Evolutionary conservation across 2,113 vertebrate genomes (phyloP).

Genomic region (Halichoerus grypus): DNA sequence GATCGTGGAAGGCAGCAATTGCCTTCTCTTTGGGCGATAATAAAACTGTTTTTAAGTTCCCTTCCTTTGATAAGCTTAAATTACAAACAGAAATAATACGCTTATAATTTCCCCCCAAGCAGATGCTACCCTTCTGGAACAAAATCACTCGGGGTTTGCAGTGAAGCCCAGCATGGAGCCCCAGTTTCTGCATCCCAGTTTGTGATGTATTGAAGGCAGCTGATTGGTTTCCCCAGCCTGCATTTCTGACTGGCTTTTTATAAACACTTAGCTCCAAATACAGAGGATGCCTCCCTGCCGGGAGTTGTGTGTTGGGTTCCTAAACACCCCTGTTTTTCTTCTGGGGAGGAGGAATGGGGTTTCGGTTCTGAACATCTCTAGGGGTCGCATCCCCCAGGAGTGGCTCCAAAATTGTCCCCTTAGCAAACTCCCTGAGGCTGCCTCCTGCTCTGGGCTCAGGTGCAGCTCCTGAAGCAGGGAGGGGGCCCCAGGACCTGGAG

Average conservation of each 20-base stretch:
- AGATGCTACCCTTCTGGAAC: background rate
- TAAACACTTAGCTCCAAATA: background rate
- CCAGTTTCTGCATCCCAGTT: background rate
- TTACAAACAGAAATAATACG: conserved; percentile 27
- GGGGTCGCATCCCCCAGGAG: background rate
- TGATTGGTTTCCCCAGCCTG: background rate
- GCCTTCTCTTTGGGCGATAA: background rate
- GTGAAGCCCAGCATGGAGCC: background rate
- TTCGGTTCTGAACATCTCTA: background rate
- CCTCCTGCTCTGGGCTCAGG: background rate
- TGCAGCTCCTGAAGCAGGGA: background rate
- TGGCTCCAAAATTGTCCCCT: background rate
- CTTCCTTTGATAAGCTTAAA: conserved; percentile 12
- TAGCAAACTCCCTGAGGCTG: background rate
- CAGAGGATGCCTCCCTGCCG: background rate
- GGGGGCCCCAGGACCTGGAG: background rate
- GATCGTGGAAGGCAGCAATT: background rate
- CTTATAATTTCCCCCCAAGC: background rate
- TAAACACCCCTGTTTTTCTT: background rate
- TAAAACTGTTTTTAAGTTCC: background rate
- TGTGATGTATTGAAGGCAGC: background rate
- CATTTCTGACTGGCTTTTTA: background rate
- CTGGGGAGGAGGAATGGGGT: background rate
- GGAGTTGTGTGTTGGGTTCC: background rate
- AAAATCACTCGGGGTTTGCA: background rate